Conservation (phyloP, 2,113 vertebrate genomes). For the Corydoras maculifer region DNA sequence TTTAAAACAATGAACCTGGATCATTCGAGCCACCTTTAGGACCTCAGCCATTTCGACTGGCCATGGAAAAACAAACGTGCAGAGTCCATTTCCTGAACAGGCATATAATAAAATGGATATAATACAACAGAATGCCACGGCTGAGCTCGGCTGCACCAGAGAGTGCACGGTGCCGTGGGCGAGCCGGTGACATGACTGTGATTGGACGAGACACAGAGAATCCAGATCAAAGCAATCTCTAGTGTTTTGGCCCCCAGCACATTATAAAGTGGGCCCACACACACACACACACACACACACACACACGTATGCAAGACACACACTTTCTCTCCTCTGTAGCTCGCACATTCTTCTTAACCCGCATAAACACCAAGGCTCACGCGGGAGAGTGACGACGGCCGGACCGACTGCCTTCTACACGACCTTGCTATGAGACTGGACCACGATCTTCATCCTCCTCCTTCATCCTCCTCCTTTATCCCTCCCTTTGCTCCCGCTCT, state of each 20-base stretch:
- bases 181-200: slow-evolving; percentile 71
- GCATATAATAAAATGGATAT: slow-evolving; percentile 57
- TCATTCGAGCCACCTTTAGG: background rate
- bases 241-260: slow-evolving; percentile 73
- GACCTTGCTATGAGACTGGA: slow-evolving; percentile 58
- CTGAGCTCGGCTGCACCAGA: slow-evolving; percentile 65
- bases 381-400: slow-evolving; percentile 22
- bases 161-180: slow-evolving; percentile 63
- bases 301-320: slow-evolving; percentile 26
- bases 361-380: slow-evolving; percentile 20
- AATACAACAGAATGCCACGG: slow-evolving; percentile 62
- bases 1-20: background rate
- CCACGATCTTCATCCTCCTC: background rate
- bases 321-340: slow-evolving; percentile 15
- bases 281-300: slow-evolving; percentile 52
- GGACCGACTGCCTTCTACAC: slow-evolving; percentile 47
- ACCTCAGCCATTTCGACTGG: slow-evolving; percentile 15
- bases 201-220: slow-evolving; percentile 74
- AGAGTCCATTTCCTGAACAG: slow-evolving; percentile 59
- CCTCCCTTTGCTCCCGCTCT: background rate
- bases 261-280: slow-evolving; percentile 63
- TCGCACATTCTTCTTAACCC: slow-evolving; percentile 48
- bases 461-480: background rate
- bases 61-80: slow-evolving; percentile 42
- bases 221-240: slow-evolving; percentile 77